phyloP scores from a whole-genome alignment of 2,113 vertebrate species.

The Smithornis capensis region DNA sequence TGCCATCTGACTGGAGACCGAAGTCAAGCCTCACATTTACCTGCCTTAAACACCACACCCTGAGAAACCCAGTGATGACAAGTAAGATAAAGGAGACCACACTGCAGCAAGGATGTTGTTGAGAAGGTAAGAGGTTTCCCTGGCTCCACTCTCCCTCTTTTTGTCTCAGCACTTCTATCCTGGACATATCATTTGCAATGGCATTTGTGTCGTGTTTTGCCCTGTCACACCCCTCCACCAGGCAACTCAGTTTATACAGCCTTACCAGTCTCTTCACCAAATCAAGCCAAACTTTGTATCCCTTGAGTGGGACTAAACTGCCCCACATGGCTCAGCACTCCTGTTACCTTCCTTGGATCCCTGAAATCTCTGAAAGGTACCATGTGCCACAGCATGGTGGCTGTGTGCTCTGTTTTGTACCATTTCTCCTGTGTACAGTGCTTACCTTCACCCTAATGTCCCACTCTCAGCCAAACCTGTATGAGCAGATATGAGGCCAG shows the following conservation, averaged over 20 bases:
- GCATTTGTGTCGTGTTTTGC: not conserved
- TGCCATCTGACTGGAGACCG: not conserved
- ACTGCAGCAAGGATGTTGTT: not conserved
- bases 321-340: not conserved
- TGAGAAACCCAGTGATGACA: not conserved
- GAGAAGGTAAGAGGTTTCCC: not conserved
- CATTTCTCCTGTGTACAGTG: rapidly evolving
- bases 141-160: not conserved
- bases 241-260: not conserved
- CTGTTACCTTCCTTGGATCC: not conserved
- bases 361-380: not conserved
- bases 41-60: not conserved
- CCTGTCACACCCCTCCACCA: not conserved
- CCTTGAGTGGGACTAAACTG: not conserved
- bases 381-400: not conserved
- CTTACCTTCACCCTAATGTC: not conserved
- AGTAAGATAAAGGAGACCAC: not conserved
- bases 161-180: not conserved
- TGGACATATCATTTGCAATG: not conserved
- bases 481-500: not conserved
- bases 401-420: not conserved
- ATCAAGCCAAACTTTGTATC: rapidly evolving
- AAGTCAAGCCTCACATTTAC: not conserved
- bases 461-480: not conserved
- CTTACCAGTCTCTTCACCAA: not conserved